phyloP scores from a whole-genome alignment of 53 echinoderm and acorn worm genomes.

The Hippasteria phrygiana region DNA sequence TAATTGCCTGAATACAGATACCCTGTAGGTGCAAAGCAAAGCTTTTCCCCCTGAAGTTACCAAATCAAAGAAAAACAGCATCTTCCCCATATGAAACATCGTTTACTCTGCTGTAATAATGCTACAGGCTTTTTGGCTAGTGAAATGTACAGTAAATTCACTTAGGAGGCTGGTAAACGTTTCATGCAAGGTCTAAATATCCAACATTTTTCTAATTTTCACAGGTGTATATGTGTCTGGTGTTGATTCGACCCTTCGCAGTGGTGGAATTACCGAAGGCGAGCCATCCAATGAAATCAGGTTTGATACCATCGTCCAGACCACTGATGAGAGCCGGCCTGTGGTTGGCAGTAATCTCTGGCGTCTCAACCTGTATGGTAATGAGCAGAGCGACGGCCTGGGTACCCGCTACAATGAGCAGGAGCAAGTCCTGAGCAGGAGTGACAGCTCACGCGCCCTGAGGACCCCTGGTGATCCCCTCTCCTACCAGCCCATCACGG shows the following conservation, averaged over 20 bases:
- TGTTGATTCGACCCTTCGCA: slow-evolving; percentile 50
- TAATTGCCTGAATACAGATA: no score
- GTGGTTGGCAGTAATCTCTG: slow-evolving; percentile 81
- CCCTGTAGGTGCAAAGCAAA: no score
- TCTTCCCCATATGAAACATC: no score
- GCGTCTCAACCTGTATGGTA: slow-evolving; percentile 81
- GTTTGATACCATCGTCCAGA: slow-evolving; percentile 56
- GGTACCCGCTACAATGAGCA: slow-evolving; percentile 76
- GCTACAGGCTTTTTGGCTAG: no score
- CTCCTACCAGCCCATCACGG: slow-evolving; percentile 53
- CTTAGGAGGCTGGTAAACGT: no score
- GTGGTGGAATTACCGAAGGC: slow-evolving; percentile 49
- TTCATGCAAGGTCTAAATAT: background rate
- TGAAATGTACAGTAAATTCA: no score
- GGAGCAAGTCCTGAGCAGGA: slow-evolving; percentile 73
- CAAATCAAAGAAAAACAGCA: no score
- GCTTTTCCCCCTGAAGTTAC: no score
- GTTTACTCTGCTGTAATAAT: no score
- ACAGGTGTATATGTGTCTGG: slow-evolving; percentile 53
- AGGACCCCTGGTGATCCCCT: slow-evolving; percentile 66
- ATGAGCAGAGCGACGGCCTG: slow-evolving; percentile 77
- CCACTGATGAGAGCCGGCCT: slow-evolving; percentile 55
- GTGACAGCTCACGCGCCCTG: slow-evolving; percentile 71
- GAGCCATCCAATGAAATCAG: slow-evolving; percentile 28
- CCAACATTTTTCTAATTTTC: background rate